phyloP scores from a whole-genome alignment of 2,113 vertebrate genomes.

The Nannobrachium achirus region DNA sequence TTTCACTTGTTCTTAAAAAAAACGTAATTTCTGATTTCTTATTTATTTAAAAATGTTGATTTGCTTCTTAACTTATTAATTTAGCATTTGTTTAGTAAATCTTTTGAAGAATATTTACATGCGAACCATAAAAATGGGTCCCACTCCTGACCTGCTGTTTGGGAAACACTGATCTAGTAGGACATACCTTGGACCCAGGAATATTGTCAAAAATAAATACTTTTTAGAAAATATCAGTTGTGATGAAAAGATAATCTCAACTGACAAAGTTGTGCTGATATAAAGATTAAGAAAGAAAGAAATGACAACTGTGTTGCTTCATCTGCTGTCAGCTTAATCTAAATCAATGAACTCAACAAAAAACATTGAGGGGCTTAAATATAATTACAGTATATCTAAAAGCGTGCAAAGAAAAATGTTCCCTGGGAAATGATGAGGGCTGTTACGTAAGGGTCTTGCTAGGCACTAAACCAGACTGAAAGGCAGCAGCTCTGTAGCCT shows the following conservation, averaged over 20 bases:
- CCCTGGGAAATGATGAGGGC: constrained; percentile 42
- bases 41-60: too few species aligned
- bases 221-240: constrained; percentile 19
- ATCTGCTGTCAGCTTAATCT: constrained; percentile 43
- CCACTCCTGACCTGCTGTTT: too few species aligned
- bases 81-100: too few species aligned
- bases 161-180: not conserved
- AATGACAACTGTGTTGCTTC: too few species aligned
- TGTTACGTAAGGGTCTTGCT: not conserved
- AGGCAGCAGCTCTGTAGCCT: constrained; percentile 40
- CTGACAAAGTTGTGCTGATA: constrained; percentile 20
- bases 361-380: constrained; percentile 49
- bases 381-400: constrained; percentile 67
- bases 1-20: too few species aligned
- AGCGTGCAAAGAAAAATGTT: constrained; percentile 53
- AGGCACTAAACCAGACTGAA: constrained; percentile 32
- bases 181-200: constrained; percentile 5
- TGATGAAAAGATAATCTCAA: constrained; percentile 35
- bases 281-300: constrained; percentile 5
- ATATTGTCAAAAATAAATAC: constrained; percentile 2
- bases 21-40: too few species aligned
- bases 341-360: constrained; percentile 65
- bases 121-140: too few species aligned
- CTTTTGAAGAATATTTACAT: too few species aligned
- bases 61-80: too few species aligned